These are phyloP conservation scores for Trachelus stipa DNA, from an alignment of 2,888 invertebrate genomes.

Conservation along the genomic window DNA sequence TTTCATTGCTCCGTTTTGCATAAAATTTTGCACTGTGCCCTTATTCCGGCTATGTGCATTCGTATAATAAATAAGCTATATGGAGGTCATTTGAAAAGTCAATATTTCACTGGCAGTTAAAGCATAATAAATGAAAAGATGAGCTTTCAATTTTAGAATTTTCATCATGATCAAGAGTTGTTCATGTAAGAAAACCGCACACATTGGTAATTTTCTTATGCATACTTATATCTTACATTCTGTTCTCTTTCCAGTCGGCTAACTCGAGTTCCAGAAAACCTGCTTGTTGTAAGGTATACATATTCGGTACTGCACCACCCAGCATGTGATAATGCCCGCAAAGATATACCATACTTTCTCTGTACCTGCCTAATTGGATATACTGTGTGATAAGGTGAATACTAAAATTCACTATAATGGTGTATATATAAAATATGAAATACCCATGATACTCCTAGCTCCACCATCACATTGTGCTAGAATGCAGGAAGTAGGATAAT, in stretches of 20 bases:
- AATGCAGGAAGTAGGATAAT: slow-evolving; percentile 92
- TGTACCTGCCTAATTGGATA: slow-evolving; percentile 68
- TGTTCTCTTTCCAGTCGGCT: slow-evolving; percentile 92
- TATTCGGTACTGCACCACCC: slow-evolving; percentile 81
- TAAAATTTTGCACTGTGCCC: neutral
- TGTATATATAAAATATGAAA: slow-evolving; percentile 4
- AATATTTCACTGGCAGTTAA: neutral
- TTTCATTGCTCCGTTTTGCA: neutral
- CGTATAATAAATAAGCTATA: neutral
- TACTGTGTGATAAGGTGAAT: neutral
- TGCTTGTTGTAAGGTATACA: slow-evolving; percentile 87
- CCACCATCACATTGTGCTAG: slow-evolving; percentile 71
- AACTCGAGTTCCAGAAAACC: slow-evolving; percentile 90
- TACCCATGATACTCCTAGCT: slow-evolving; percentile 65
- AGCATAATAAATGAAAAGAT: neutral
- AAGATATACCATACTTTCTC: slow-evolving; percentile 79
- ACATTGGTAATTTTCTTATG: neutral
- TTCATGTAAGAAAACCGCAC: neutral
- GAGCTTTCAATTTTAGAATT: neutral
- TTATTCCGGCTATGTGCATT: neutral
- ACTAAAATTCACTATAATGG: neutral
- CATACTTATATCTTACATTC: slow-evolving; percentile 73
- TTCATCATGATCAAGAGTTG: neutral
- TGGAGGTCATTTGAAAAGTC: neutral
- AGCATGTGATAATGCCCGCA: slow-evolving; percentile 92